Conservation (phyloP, 2,888 invertebrate genomes). For the Oscheius sp. region DNA sequence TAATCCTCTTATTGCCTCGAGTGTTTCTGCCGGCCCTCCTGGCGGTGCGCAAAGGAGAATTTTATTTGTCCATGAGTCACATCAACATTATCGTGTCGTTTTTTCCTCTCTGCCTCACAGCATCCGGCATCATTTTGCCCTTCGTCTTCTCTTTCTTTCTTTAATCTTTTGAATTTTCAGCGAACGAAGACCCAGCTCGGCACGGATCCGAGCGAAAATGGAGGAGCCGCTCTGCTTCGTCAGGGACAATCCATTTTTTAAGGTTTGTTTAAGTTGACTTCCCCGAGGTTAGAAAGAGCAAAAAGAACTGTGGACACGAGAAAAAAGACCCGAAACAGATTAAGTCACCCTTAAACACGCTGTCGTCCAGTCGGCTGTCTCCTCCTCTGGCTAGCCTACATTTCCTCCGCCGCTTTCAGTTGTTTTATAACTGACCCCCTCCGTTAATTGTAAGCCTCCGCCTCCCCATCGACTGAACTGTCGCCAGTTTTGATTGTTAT, state of each 20-base stretch:
- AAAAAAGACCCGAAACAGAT: too few species aligned
- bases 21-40: constrained; percentile 25
- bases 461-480: too few species aligned
- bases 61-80: constrained; percentile 32
- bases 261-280: constrained; percentile 10
- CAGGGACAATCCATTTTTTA: constrained; percentile 37
- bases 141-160: background rate
- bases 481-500: too few species aligned
- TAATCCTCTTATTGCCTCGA: constrained; percentile 31
- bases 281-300: too few species aligned
- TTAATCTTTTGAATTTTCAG: constrained; percentile 5
- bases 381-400: too few species aligned
- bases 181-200: constrained; percentile 25
- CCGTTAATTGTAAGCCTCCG: too few species aligned
- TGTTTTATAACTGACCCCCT: too few species aligned
- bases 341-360: too few species aligned
- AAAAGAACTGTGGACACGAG: too few species aligned
- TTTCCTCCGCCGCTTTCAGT: too few species aligned
- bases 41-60: constrained; percentile 16
- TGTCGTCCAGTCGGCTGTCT: too few species aligned
- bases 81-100: constrained; percentile 32
- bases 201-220: constrained; percentile 30
- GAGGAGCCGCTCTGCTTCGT: constrained; percentile 38
- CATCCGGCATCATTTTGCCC: background rate
- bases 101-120: constrained; percentile 9